Conservation (phyloP, 2,888 invertebrate genomes). For the Troides oblongomaculatus region DNA sequence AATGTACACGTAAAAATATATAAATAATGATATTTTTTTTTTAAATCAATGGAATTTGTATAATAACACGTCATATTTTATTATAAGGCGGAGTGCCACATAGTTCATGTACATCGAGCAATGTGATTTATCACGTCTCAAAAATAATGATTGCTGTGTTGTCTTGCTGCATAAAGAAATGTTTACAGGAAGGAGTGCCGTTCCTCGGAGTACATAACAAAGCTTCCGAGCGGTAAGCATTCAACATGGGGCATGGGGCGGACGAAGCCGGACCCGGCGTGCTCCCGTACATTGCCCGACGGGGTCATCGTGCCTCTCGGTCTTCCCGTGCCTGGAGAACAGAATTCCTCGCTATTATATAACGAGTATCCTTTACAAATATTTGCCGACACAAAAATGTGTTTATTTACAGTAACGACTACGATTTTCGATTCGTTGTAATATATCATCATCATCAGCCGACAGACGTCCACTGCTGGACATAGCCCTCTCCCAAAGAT, state of each 20-base stretch:
- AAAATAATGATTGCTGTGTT: not conserved
- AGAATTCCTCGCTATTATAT: slow-evolving; percentile 84
- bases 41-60: too few species aligned
- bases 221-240: slow-evolving; percentile 90
- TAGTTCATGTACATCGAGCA: too few species aligned
- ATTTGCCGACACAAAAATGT: not conserved
- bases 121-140: not conserved
- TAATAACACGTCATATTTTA: too few species aligned
- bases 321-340: slow-evolving; percentile 71
- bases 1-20: too few species aligned
- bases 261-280: slow-evolving; percentile 89
- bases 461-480: too few species aligned
- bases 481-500: too few species aligned
- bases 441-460: too few species aligned
- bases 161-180: not conserved
- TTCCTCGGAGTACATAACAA: slow-evolving; percentile 85
- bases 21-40: too few species aligned
- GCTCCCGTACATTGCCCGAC: slow-evolving; percentile 76
- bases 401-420: not conserved
- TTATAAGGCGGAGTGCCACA: not conserved
- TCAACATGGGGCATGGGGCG: slow-evolving; percentile 93
- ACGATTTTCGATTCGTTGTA: not conserved
- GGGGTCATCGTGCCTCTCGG: slow-evolving; percentile 91
- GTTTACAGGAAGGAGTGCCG: slow-evolving; percentile 85
- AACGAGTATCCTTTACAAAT: slow-evolving; percentile 91